Evolutionary conservation across 2,797 vertebrate genomes (phyloP).

Genomic region (Cuculus canorus): DNA sequence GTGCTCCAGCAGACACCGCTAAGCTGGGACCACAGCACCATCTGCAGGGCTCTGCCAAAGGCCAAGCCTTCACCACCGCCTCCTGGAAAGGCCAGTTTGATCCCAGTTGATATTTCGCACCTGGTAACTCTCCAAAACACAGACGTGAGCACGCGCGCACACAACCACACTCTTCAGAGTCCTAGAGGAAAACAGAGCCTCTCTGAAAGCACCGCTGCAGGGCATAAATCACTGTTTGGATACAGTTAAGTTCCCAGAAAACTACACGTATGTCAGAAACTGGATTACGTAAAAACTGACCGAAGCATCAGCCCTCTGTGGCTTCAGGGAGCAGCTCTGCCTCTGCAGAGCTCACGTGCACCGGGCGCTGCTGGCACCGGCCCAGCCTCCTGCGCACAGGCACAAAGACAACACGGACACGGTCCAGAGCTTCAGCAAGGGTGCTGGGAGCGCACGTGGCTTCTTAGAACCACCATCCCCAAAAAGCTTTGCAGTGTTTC

Average conservation of each 20-base stretch:
- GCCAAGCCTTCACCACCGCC: not conserved
- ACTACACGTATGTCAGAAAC: not conserved
- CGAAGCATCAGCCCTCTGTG: not conserved
- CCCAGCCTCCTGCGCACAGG: not conserved
- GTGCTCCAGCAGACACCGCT: not conserved
- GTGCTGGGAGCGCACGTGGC: not conserved
- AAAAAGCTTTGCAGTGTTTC: not conserved
- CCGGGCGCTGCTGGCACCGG: not conserved
- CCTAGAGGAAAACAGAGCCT: not conserved
- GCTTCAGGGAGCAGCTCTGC: not conserved
- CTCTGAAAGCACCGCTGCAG: not conserved
- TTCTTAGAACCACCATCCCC: not conserved
- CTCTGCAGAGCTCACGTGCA: not conserved
- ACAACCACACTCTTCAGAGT: not conserved
- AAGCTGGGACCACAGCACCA: slow-evolving; percentile 41
- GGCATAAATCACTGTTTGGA: not conserved
- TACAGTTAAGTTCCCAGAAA: not conserved
- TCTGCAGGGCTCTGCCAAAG: slow-evolving; percentile 48
- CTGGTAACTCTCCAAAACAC: not conserved
- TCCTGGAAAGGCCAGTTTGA: not conserved
- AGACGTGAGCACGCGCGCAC: not conserved
- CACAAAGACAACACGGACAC: not conserved
- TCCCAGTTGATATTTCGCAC: not conserved
- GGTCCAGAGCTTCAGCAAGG: not conserved
- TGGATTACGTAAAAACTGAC: not conserved